Percentiles rank a stretch among this genome's conserved stretches.
Conservation (phyloP, 30 jellyfish, hydroid and myxozoan genomes). For the Hydractinia symbiolongicarpus region DNA sequence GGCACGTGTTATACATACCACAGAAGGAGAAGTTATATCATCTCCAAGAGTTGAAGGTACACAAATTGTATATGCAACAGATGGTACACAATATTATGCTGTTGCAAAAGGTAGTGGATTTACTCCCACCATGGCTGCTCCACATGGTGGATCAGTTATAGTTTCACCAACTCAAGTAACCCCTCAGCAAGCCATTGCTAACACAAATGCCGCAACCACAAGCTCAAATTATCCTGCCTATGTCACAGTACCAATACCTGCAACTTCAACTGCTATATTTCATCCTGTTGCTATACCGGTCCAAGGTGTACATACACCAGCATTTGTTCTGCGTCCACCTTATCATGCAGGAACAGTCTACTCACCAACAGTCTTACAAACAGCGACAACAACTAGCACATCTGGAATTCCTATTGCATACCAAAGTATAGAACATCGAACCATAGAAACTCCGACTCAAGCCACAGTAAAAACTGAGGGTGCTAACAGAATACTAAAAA, state of each 20-base stretch:
- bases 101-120: slow-evolving; percentile 60
- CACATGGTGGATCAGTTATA: slow-evolving; percentile 71
- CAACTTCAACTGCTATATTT: slow-evolving; percentile 92
- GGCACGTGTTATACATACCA: slow-evolving; percentile 48
- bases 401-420: slow-evolving; percentile 36
- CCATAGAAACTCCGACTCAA: slow-evolving; percentile 72
- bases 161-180: slow-evolving; percentile 88
- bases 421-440: slow-evolving; percentile 63
- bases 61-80: slow-evolving; percentile 58
- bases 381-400: slow-evolving; percentile 36
- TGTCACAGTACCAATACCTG: slow-evolving; percentile 95
- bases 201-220: slow-evolving; percentile 1
- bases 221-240: slow-evolving; percentile 76
- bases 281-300: slow-evolving; percentile 98
- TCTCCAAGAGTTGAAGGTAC: slow-evolving; percentile 55
- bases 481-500: slow-evolving; percentile 38
- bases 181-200: slow-evolving; percentile 48
- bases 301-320: slow-evolving; percentile 97
- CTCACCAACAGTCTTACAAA: slow-evolving; percentile 51
- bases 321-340: slow-evolving; percentile 85
- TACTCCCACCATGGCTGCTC: slow-evolving; percentile 51
- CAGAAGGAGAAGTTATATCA: slow-evolving; percentile 34
- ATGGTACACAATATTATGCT: slow-evolving; percentile 48
- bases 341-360: slow-evolving; percentile 79
- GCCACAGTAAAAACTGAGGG: slow-evolving; percentile 27